Evolutionary conservation across 2,113 vertebrate genomes (phyloP).

Genomic region (Herpailurus yagouaroundi): DNA sequence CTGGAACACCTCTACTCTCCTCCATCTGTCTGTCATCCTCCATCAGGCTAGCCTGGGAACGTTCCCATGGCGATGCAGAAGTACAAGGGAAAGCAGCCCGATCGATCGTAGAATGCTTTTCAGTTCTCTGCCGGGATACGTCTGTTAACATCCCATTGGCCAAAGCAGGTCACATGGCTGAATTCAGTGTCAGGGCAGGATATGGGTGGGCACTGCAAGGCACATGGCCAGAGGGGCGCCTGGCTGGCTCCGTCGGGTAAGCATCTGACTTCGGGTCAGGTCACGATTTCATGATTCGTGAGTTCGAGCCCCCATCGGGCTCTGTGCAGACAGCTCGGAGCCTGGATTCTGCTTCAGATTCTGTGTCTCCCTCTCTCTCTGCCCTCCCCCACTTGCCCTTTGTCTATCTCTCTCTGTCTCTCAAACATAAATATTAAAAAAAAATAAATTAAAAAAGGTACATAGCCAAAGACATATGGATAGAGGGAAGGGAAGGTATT

Average conservation of each 20-base stretch:
- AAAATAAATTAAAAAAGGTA: neutral
- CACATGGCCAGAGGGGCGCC: neutral
- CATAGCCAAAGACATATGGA: neutral
- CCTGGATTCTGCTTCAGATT: no score
- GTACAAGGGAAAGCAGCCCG: neutral
- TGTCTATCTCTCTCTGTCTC: no score
- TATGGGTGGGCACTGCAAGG: neutral
- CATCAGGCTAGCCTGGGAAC: neutral
- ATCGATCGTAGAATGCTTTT: neutral
- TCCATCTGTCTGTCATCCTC: neutral
- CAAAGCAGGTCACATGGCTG: neutral
- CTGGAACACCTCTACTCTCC: neutral
- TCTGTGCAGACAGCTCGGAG: no score
- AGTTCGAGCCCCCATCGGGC: no score
- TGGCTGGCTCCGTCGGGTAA: no score
- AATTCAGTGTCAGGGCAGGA: neutral
- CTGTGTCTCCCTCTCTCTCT: no score
- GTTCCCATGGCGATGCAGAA: neutral
- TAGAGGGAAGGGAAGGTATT: neutral
- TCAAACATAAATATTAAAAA: no score
- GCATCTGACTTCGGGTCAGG: no score
- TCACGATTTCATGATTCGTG: no score
- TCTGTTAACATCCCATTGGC: neutral
- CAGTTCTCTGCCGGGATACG: neutral
- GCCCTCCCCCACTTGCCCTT: no score